Evolutionary conservation across 2,113 vertebrate species (phyloP).

Genomic region (Macaca nemestrina): DNA sequence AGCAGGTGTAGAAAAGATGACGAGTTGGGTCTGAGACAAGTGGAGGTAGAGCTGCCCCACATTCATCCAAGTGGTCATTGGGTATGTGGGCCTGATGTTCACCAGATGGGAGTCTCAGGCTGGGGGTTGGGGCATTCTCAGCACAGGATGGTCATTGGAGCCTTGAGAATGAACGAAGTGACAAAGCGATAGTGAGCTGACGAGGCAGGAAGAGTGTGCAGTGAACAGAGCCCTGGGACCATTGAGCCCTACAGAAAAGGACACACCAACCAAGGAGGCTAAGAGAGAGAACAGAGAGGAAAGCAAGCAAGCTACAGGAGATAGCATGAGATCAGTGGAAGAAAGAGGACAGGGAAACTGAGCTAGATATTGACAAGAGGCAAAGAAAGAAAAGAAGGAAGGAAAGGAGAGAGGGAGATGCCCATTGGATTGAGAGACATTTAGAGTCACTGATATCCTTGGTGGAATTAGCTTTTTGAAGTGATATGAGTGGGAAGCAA

Average conservation of each 20-base stretch:
- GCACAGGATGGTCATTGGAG: neutral
- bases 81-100: neutral
- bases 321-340: neutral
- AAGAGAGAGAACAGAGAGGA: neutral
- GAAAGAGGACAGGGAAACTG: neutral
- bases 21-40: neutral
- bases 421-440: neutral
- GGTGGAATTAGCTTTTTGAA: too few species aligned
- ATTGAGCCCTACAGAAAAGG: too few species aligned
- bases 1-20: neutral
- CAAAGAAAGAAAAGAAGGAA: neutral
- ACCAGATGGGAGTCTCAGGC: neutral
- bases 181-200: neutral
- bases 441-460: fast-evolving
- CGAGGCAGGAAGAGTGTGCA: neutral
- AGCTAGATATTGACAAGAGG: neutral
- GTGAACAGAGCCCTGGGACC: neutral
- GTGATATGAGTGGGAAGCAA: neutral
- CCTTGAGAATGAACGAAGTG: neutral
- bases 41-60: neutral
- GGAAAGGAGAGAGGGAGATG: neutral
- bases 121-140: too few species aligned
- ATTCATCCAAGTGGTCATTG: neutral
- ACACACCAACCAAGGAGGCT: neutral
- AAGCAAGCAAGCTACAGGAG: neutral